These are phyloP conservation scores for Ericerus pela DNA, from an alignment of 1,140 invertebrate species.

Conservation along the genomic window DNA sequence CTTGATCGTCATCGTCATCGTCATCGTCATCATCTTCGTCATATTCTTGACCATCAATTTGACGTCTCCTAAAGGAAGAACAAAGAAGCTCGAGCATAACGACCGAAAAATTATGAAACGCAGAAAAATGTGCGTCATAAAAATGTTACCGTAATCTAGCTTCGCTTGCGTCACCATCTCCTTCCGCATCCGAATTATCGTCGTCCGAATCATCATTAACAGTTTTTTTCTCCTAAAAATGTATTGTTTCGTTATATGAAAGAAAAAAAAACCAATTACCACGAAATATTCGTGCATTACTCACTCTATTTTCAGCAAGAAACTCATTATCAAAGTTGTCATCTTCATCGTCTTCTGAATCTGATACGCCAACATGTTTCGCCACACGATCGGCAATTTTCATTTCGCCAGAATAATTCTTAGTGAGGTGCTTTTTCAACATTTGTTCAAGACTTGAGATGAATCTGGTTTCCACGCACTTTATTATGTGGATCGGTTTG, in stretches of 20 bases:
- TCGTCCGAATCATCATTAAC: constrained; percentile 10
- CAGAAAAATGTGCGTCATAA: neutral
- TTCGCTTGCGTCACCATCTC: constrained; percentile 30
- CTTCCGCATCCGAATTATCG: constrained; percentile 26
- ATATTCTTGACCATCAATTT: constrained; percentile 22
- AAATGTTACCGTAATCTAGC: neutral
- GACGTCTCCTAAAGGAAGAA: constrained; percentile 14
- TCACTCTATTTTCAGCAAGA: too few species aligned
- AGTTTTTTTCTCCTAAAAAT: neutral
- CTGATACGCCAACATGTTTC: neutral
- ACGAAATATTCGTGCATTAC: too few species aligned
- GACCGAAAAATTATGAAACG: neutral
- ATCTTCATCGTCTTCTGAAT: neutral
- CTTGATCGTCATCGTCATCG: neutral
- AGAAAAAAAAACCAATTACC: neutral
- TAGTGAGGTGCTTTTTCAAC: constrained; percentile 24
- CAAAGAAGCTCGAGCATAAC: constrained; percentile 4
- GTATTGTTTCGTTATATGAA: too few species aligned
- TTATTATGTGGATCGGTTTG: constrained; percentile 50
- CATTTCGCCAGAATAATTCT: constrained; percentile 17
- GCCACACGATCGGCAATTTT: too few species aligned
- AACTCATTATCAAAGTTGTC: neutral
- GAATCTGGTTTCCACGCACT: constrained; percentile 40
- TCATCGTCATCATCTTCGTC: constrained; percentile 15
- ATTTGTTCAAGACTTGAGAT: constrained; percentile 40